Base-by-base conservation (phyloP, 2,113 vertebrate genomes). In the Phasianus colchicus region DNA sequence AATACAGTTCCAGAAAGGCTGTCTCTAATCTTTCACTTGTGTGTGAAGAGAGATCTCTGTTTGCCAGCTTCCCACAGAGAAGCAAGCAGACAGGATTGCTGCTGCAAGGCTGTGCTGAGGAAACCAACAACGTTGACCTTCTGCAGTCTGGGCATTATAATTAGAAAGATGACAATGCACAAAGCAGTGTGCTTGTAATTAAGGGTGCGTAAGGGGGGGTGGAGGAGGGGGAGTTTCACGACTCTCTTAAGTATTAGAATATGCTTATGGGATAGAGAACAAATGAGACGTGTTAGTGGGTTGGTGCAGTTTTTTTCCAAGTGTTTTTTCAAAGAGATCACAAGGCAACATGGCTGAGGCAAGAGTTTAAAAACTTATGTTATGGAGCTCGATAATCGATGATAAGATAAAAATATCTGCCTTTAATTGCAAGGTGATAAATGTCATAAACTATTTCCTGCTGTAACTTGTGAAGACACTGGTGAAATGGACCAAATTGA, bases 391-490 rank as follows among this genome's bases (percentile, higher is more conserved):
- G 48, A 7, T 48, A 72, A 43, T 74, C 69, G 54, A 27, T 75
- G 84, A 64, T 38, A 29, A 30, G 10, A 13, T 50, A 67, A 72
- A 32, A 32, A 36, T 67, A 16, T 52, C 8, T 38, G 38, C 40
- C 67, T 82, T 52, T 24, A 34, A 70, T 81, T 90, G 77, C 29
- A 11, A 9, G 30, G 43, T 72, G 66, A 79, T 88, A 48, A 72
- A 82, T 78, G 84, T 48, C 66, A 79, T 82, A 70, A 92, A 92
- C 11, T 66, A 76, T 76, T 92, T 94, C 80, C 83, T 90, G 80
- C 8, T 27, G 22, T 88, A 67, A 86, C 67, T 65, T 81, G 27
- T 95, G 94, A 32, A 3, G 78, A 57, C 21, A 29, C 34, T 70
- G 71, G 70, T 87, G 77, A 64, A 82, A 50, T 75, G 40, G n/a